phyloP scores from a whole-genome alignment of 1,140 invertebrate species.

The Rhyzopertha dominica region DNA sequence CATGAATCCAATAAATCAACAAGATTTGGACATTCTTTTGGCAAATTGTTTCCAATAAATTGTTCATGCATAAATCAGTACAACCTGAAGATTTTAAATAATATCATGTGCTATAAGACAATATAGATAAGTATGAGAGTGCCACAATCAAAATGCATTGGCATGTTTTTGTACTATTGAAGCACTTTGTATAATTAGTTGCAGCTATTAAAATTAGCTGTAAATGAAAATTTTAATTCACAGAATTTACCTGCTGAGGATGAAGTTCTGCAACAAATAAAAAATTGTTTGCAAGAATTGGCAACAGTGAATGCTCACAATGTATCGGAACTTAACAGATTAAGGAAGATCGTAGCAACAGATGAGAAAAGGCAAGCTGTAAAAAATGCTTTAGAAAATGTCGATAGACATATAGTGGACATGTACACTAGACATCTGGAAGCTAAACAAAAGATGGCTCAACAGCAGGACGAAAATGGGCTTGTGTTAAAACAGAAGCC shows the following conservation, averaged over 20 bases:
- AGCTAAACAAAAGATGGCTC: no score
- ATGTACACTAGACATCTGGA: no score
- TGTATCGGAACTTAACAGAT: constrained; percentile 57
- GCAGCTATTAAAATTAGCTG: constrained; percentile 2
- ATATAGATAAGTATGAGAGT: no score
- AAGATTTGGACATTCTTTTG: no score
- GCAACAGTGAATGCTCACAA: constrained; percentile 65
- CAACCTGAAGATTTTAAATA: no score
- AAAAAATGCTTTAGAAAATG: constrained; percentile 60
- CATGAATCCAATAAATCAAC: no score
- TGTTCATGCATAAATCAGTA: no score
- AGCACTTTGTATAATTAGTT: constrained; percentile 3
- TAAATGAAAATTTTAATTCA: constrained; percentile 28
- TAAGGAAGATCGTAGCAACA: constrained; percentile 56
- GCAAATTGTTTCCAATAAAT: no score
- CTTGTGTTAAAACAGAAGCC: no score
- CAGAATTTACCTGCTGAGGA: constrained; percentile 63
- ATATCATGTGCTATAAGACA: no score
- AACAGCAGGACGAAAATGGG: no score
- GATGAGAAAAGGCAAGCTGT: constrained; percentile 64
- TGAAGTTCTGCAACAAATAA: constrained; percentile 80
- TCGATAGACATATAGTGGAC: constrained; percentile 72
- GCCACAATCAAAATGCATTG: no score
- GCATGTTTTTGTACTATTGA: background rate
- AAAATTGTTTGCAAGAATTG: constrained; percentile 77